These are phyloP conservation scores for Otolemur garnettii DNA, from an alignment of 2,113 vertebrate species.

Conservation along the genomic window DNA sequence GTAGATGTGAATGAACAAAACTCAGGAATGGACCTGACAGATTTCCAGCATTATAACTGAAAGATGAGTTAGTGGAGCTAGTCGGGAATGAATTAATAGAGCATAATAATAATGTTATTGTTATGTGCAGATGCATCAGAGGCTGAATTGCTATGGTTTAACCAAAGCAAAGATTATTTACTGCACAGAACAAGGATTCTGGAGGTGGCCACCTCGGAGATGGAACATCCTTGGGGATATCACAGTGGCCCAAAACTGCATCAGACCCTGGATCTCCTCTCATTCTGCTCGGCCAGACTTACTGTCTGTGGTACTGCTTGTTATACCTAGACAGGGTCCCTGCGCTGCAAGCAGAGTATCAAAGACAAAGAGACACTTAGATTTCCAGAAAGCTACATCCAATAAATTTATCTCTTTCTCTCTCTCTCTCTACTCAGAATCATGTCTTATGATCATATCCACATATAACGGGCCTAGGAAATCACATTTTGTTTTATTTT, in stretches of 20 bases:
- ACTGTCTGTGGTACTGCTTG: background rate
- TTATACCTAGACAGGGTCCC: background rate
- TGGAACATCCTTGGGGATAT: rapidly evolving
- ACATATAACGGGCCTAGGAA: background rate
- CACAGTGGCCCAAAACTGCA: background rate
- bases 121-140: background rate
- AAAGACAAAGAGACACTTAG: background rate
- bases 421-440: background rate
- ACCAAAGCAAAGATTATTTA: background rate
- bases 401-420: background rate
- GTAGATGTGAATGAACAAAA: background rate
- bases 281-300: background rate
- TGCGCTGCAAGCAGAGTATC: background rate
- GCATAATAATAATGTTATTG: background rate
- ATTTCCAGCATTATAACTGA: background rate
- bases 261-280: background rate
- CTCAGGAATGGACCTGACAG: background rate
- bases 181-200: background rate
- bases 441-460: background rate
- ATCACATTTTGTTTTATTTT: background rate
- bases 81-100: background rate
- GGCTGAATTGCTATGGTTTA: background rate
- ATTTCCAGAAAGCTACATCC: background rate
- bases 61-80: background rate
- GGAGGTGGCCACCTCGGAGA: background rate